Evolutionary conservation across 2,797 vertebrate genomes (phyloP), one percentile per base, ranked within the genome.

Genomic region (Lophius americanus): DNA sequence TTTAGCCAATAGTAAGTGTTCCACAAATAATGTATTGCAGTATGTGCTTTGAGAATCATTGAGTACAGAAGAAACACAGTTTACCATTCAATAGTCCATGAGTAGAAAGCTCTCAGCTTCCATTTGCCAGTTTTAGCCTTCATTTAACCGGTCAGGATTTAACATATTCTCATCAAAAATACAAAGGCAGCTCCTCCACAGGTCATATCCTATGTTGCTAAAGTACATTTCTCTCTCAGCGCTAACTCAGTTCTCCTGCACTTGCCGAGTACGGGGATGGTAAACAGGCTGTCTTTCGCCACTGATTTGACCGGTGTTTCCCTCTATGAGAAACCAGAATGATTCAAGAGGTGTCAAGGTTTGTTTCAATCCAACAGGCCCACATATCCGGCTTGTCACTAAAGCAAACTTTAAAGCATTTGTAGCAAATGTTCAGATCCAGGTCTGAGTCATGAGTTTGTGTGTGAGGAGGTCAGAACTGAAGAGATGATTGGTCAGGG

Each of bases 401-500:
- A 4, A 51, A 9, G 7, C 33, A 38, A 50, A 42, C 14, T 9
- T 6, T 7, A 23, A 43, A 35, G 7, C 6, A 6, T 33, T 33
- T 5, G 23, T 4, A 13, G 47, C 47, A 14, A 3, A 9, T 11
- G 44, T 39, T 47, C 33, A 46, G 32, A n/a, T 5, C 5, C 23
- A 14, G 43, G 54, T 53, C 38, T 39, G 36, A 36, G 11, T 10
- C 36, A 13, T 7, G 2, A 13, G 37, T 42, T n/a, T 4, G 42
- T 12, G 35, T 44, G 13, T 9, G 8, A 1, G 36, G 13, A 7
- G 59, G 46, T 81, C 64, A 78, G 82, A 84, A 79, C 43, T 52
- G 73, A 14, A 75, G 78, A 41, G 69, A 67, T 2, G 51, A 61
- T 0, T 84, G 81, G 50, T 96, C 94, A 1, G 91, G 94, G 78